Base-by-base conservation (phyloP, 2,113 vertebrate species). In the Acrocephalus kingi region DNA sequence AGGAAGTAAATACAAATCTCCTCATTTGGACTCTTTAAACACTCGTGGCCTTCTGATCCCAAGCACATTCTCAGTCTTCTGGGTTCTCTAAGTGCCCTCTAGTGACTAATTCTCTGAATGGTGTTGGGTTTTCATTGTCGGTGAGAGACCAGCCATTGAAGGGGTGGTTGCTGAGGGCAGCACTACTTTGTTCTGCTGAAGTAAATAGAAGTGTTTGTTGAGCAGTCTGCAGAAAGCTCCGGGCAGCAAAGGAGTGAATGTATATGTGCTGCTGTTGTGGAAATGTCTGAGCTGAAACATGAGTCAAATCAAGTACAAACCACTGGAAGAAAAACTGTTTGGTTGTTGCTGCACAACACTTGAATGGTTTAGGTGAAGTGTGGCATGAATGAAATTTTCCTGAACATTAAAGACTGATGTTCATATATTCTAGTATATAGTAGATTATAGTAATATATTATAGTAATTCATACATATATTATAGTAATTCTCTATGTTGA, bases 21-120 rank as follows among this genome's bases (percentile, higher is more conserved):
- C 0, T 67, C 4, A 17, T 81, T 67, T 55, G 33, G 30, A 51
- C 23, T 55, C 25, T n/a, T 33, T 4, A 25, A 58, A 58, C 33
- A 39, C n/a, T 8, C 4, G 9, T 21, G 49, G 33, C 35, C 33
- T 43, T 69, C 21, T 28, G 46, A 33, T 43, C 49, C 6, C 20
- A 10, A 55, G 56, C 8, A 2, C 15, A 1, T 51, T 75, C 39
- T 71, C 43, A 18, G 1, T 51, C 45, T 95, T 73, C 55, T 52
- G 54, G 74, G 12, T 82, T 96, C 74, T 49, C 1, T n/a, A 78
- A 64, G 95, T 84, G 93, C 92, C 95, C 93, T 87, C 96, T 95
- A 93, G 90, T 61, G 95, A 78, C 84, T 43, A 11, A 48, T 75
- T 51, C 37, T 55, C 37, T 59, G 69, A 55, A 72, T 45, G 6